Evolutionary conservation across 2,113 vertebrate species (phyloP).

Genomic region (Rhynchopsitta pachyrhyncha): DNA sequence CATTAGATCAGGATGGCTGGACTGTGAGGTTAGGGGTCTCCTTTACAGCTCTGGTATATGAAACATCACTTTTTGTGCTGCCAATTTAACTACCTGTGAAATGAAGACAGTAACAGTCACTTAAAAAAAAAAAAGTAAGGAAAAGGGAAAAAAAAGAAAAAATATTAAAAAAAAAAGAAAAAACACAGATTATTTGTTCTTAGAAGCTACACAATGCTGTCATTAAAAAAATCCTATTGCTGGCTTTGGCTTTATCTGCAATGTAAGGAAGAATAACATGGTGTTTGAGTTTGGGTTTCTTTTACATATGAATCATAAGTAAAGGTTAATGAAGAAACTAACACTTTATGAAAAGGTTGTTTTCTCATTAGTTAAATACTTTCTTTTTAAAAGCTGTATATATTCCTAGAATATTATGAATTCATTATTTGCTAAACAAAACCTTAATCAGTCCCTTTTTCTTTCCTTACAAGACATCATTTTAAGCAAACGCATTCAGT

Average conservation of each 20-base stretch:
- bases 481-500: not conserved
- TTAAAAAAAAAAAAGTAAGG: not conserved
- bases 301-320: not conserved
- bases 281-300: not conserved
- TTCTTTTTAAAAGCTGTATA: not conserved
- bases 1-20: not conserved
- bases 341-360: not conserved
- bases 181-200: not conserved
- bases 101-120: not conserved
- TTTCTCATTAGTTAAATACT: constrained; percentile 27
- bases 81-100: not conserved
- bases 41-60: not conserved
- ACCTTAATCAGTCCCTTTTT: not conserved
- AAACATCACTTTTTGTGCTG: not conserved
- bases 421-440: constrained; percentile 17
- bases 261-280: not conserved
- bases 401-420: not conserved
- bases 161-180: not conserved
- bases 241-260: not conserved
- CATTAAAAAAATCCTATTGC: not conserved
- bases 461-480: not conserved
- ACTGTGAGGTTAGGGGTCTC: not conserved
- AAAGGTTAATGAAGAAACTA: constrained; percentile 37
- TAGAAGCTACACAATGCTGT: not conserved
- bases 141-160: not conserved